Conservation (phyloP, 2,113 vertebrate species). For the Urocitellus parryii region DNA sequence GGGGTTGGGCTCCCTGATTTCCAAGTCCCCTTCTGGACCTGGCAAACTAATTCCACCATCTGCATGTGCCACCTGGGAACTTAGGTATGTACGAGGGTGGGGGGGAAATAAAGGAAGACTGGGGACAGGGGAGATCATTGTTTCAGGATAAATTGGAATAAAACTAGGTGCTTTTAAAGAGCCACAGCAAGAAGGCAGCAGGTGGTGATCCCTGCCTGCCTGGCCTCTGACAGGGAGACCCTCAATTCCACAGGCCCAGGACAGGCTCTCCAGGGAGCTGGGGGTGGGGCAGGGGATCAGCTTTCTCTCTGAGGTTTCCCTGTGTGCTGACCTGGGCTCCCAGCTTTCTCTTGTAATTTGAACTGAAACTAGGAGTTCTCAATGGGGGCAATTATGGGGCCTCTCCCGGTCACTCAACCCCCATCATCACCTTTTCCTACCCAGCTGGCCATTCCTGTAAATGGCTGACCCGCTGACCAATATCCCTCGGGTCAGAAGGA, state of each 20-base stretch:
- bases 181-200: not conserved
- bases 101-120: not conserved
- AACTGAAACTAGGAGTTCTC: conserved; percentile 43
- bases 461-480: not conserved
- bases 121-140: not conserved
- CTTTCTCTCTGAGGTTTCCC: conserved; percentile 46
- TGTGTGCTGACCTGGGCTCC: not conserved
- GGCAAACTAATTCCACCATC: not conserved
- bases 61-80: not conserved
- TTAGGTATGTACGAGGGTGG: too few species aligned
- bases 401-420: not conserved
- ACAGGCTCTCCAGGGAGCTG: not conserved
- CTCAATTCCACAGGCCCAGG: not conserved
- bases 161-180: not conserved
- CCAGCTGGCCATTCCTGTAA: not conserved
- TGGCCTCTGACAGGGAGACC: not conserved
- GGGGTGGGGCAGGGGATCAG: not conserved
- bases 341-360: conserved; percentile 25
- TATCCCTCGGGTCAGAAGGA: not conserved
- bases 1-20: not conserved
- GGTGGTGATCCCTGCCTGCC: not conserved
- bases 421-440: rapidly evolving
- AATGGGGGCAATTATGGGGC: conserved; percentile 35
- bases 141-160: not conserved
- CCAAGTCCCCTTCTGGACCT: not conserved